phyloP scores from a whole-genome alignment of 1,140 invertebrate species.

The Listronotus oregonensis region DNA sequence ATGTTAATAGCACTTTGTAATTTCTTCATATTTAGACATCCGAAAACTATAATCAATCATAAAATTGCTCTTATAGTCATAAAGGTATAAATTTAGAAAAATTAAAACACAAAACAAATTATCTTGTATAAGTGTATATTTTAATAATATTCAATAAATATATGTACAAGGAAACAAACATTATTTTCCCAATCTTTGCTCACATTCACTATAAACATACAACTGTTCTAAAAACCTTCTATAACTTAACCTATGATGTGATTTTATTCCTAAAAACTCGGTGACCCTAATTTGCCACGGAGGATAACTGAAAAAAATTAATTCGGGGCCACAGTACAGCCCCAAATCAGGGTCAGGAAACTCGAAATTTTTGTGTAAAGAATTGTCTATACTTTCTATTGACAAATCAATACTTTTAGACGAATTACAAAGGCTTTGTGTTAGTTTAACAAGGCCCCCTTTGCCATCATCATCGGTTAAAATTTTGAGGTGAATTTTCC shows the following conservation, averaged over 20 bases:
- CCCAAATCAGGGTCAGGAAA: slow-evolving; percentile 71
- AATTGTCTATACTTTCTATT: slow-evolving; percentile 58
- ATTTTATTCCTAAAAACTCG: slow-evolving; percentile 68
- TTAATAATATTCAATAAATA: slow-evolving; percentile 21
- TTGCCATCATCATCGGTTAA: slow-evolving; percentile 62
- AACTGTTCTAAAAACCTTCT: slow-evolving; percentile 63
- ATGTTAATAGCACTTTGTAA: too few species aligned
- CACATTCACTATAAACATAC: slow-evolving; percentile 65
- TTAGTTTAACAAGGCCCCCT: slow-evolving; percentile 59
- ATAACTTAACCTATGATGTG: slow-evolving; percentile 60
- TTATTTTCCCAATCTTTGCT: slow-evolving; percentile 73
- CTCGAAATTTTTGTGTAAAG: slow-evolving; percentile 57
- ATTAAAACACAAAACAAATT: too few species aligned
- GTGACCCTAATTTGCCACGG: slow-evolving; percentile 75
- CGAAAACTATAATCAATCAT: too few species aligned
- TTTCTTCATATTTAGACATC: too few species aligned
- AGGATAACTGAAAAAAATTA: slow-evolving; percentile 66
- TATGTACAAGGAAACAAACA: slow-evolving; percentile 20
- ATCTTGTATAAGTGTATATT: too few species aligned
- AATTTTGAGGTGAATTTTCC: slow-evolving; percentile 59
- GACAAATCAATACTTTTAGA: slow-evolving; percentile 56
- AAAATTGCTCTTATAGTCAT: too few species aligned
- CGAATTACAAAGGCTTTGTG: slow-evolving; percentile 50
- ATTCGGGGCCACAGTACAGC: slow-evolving; percentile 64
- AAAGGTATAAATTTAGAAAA: too few species aligned